Conservation (phyloP, 2,113 vertebrate species). For the Apaloderma vittatum region DNA sequence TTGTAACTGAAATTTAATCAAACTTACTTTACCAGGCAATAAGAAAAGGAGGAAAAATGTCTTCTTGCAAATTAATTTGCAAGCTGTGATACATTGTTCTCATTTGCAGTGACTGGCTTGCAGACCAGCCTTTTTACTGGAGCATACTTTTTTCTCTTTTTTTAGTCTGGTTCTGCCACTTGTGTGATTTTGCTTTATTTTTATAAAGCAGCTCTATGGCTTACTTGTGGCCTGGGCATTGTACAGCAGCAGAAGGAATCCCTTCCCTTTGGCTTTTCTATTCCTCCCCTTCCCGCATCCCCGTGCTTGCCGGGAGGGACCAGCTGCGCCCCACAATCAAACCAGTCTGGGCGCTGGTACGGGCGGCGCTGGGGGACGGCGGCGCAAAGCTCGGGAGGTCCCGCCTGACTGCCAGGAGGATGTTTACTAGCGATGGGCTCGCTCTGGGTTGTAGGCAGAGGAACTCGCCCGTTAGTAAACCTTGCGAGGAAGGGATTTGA, state of each 20-base stretch:
- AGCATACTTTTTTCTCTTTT: background rate
- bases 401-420: background rate
- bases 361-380: background rate
- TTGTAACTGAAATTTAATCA: background rate
- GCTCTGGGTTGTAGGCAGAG: background rate
- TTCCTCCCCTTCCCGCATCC: background rate
- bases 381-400: background rate
- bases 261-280: background rate
- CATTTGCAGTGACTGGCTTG: background rate
- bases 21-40: background rate
- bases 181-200: background rate
- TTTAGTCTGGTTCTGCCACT: background rate
- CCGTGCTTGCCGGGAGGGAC: background rate
- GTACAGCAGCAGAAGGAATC: background rate
- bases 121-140: background rate
- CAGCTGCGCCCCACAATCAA: background rate
- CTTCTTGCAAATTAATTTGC: background rate
- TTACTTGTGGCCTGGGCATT: background rate
- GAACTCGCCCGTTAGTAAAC: background rate
- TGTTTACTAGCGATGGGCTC: constrained; percentile 31
- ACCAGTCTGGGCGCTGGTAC: background rate
- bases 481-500: background rate
- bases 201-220: background rate
- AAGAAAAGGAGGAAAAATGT: background rate
- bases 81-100: background rate